Base-by-base conservation (phyloP, 2,888 invertebrate species). In the Ypsolopha scabrella region DNA sequence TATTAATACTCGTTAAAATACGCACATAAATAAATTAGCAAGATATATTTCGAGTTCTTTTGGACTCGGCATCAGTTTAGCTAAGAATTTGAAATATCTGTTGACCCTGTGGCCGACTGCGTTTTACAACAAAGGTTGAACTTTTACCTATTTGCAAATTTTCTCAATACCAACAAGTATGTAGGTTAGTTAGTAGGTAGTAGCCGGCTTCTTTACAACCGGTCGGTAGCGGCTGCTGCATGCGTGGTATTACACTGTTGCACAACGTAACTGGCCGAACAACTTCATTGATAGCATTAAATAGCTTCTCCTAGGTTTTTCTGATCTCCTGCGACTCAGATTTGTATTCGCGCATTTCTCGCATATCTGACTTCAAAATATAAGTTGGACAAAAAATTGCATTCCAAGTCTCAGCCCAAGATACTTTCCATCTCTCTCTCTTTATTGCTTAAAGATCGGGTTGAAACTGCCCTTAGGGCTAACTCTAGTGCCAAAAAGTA, bases 171-270 rank as follows among this genome's bases (percentile, higher is more conserved):
- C 13, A 13, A 14, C 43, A 43, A 8, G 43, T 14, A 7, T 13
- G 43, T 43, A 43, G 43, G 11, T 43, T 6, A 13, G 13, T 24
- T 24, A 43, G 43, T 14, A 13, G 24, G 6, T 13, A 13, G 2
- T 14, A 43, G 43, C 43, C 43, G 43, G 43, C 43, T 43, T 10
- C 38, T n/a, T 8, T 38, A 24, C 38, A 38, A 38, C 38, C 38
- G 38, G 38, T 38, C 38, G 6, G 38, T n/a, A 24, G 24, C 24
- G 24, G 24, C 24, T 24, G 24, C n/a, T n/a, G 43, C 13, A 13
- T 58, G 64, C 67, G 65, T 65, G 63, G 67, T 69, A 58, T 7
- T 11, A 34, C n/a, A 11, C 35, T 53, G 56, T 75, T 75, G 73
- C 75, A 71, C 71, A 76, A 77, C 57, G 53, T 51, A 14, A 54